phyloP scores from a whole-genome alignment of 2,888 invertebrate species.

The Lamproptera curius region DNA sequence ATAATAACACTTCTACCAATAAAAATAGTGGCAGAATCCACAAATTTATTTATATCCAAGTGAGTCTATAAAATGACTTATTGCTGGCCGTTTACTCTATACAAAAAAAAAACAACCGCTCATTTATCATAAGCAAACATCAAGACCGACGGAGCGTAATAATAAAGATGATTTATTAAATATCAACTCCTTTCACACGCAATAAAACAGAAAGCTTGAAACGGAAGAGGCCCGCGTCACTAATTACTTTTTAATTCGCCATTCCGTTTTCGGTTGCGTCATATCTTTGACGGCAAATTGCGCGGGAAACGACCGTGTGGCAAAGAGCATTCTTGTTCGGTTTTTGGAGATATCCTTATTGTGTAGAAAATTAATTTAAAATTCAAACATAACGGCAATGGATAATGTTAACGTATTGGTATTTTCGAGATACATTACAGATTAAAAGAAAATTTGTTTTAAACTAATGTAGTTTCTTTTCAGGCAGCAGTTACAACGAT shows the following conservation, averaged over 20 bases:
- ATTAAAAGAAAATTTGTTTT: too few relatives aligned
- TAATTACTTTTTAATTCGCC: constrained; percentile 72
- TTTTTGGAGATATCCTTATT: constrained; percentile 16
- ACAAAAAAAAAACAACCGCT: constrained; percentile 28
- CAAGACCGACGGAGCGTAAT: constrained; percentile 25
- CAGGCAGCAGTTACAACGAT: too few relatives aligned
- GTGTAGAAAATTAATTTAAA: too few relatives aligned
- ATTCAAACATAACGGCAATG: too few relatives aligned
- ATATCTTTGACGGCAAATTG: constrained; percentile 33
- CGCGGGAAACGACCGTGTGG: constrained; percentile 35
- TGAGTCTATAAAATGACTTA: constrained; percentile 10
- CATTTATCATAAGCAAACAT: constrained; percentile 35
- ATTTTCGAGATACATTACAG: too few relatives aligned
- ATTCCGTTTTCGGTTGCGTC: constrained; percentile 60
- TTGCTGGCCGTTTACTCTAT: constrained; percentile 7
- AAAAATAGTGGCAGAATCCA: too few relatives aligned
- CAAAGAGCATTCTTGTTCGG: constrained; percentile 29
- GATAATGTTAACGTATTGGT: too few relatives aligned
- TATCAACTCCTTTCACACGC: constrained; percentile 58
- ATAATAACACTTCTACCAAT: too few relatives aligned
- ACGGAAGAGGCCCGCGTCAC: constrained; percentile 48
- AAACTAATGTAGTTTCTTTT: too few relatives aligned
- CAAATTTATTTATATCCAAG: too few relatives aligned
- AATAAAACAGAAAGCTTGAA: constrained; percentile 49
- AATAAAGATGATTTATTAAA: constrained; percentile 50